Percentiles rank a stretch among this genome's conserved stretches.
Conservation (phyloP, 2,113 vertebrate species). For the Gambusia affinis region DNA sequence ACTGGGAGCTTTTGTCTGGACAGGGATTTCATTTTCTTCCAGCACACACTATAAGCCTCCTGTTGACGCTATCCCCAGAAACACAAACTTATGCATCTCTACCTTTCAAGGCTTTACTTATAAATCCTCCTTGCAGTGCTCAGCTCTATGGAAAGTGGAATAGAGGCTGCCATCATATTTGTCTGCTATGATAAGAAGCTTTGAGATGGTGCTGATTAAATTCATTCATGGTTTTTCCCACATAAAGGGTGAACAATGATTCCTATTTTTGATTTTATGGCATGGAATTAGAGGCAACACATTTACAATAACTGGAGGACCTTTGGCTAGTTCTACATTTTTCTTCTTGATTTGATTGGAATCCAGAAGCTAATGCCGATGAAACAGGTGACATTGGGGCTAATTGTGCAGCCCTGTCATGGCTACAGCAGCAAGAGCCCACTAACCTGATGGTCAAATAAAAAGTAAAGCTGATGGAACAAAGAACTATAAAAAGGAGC, state of each 20-base stretch:
- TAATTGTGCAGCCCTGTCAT: too few species aligned
- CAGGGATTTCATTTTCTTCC: constrained; percentile 52
- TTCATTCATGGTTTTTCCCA: not conserved
- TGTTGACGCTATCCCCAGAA: constrained; percentile 23
- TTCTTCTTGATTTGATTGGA: too few species aligned
- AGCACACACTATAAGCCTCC: constrained; percentile 40
- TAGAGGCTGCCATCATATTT: not conserved
- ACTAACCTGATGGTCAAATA: not conserved
- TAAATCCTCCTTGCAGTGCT: constrained; percentile 4
- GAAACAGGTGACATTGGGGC: too few species aligned
- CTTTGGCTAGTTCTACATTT: not conserved
- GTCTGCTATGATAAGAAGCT: not conserved
- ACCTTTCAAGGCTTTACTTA: constrained; percentile 22
- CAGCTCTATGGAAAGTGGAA: not conserved
- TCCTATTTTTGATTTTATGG: not conserved
- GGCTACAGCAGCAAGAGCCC: too few species aligned
- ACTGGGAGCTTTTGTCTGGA: constrained; percentile 58
- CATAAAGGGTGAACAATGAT: not conserved
- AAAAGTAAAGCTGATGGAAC: not conserved
- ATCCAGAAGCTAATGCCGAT: too few species aligned
- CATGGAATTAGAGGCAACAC: not conserved
- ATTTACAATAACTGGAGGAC: not conserved
- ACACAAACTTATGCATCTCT: constrained; percentile 2
- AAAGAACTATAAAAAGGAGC: not conserved
- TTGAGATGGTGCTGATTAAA: not conserved